phyloP scores from a whole-genome alignment of 2,888 invertebrate species.

The Aphodius granarius region DNA sequence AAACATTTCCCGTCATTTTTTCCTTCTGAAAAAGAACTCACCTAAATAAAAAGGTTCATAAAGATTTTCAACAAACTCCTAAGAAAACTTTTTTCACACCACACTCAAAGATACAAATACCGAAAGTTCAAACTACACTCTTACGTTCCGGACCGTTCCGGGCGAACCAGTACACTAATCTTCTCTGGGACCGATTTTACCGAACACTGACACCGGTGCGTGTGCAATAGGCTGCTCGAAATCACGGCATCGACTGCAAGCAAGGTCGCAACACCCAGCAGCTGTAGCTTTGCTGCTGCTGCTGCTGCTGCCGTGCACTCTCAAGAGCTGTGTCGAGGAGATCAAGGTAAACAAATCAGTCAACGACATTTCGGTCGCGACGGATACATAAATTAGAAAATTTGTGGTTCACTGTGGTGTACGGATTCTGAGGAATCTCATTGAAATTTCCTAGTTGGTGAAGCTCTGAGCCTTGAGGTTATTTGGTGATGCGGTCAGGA shows the following conservation, averaged over 20 bases:
- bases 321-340: background rate
- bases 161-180: background rate
- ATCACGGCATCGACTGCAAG: too few species aligned
- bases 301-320: background rate
- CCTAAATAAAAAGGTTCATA: background rate
- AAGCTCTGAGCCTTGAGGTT: background rate
- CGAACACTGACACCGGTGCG: background rate
- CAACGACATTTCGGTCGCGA: background rate
- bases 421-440: background rate
- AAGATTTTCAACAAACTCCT: background rate
- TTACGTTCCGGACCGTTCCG: background rate
- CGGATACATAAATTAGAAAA: background rate
- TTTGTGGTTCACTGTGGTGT: background rate
- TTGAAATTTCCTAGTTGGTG: background rate
- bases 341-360: background rate
- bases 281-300: background rate
- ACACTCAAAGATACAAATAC: background rate
- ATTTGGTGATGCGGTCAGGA: background rate
- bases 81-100: background rate
- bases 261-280: too few species aligned
- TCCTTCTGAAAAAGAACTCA: too few species aligned
- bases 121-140: background rate
- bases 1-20: too few species aligned
- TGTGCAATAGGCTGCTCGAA: background rate
- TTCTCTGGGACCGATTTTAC: background rate